Conservation (phyloP, 2,797 vertebrate species). For the Agapornis canus region DNA sequence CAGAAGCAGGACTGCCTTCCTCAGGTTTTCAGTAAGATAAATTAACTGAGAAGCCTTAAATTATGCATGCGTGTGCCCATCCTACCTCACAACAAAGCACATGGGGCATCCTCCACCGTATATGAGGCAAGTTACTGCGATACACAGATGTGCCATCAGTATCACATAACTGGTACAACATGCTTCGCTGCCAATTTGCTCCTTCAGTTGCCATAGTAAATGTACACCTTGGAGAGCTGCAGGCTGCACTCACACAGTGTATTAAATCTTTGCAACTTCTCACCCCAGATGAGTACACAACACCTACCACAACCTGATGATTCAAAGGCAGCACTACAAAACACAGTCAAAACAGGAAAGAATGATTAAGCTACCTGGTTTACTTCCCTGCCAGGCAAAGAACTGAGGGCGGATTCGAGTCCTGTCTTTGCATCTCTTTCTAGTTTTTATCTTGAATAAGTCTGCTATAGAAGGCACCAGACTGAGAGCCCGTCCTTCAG, state of each 20-base stretch:
- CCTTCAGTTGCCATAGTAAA: neutral
- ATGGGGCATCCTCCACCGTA: accelerated
- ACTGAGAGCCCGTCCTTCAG: accelerated
- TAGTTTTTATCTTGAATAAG: neutral
- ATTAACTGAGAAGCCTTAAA: neutral
- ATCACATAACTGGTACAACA: neutral
- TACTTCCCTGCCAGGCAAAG: neutral
- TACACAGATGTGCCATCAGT: neutral
- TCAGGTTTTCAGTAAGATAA: neutral
- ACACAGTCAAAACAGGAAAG: neutral
- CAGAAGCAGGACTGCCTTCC: neutral
- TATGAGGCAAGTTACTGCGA: accelerated
- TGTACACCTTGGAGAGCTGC: neutral
- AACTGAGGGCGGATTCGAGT: neutral
- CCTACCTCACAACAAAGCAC: neutral
- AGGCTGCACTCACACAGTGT: neutral
- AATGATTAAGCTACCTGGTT: neutral
- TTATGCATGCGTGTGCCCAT: neutral
- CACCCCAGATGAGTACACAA: neutral
- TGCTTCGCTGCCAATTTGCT: neutral
- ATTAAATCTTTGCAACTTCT: constrained; percentile 1
- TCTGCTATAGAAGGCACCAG: neutral
- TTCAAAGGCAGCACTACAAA: neutral
- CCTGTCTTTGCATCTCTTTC: neutral
- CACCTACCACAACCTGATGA: neutral